phyloP scores from a whole-genome alignment of 1,140 invertebrate genomes.

The Phenacoccus solenopsis region DNA sequence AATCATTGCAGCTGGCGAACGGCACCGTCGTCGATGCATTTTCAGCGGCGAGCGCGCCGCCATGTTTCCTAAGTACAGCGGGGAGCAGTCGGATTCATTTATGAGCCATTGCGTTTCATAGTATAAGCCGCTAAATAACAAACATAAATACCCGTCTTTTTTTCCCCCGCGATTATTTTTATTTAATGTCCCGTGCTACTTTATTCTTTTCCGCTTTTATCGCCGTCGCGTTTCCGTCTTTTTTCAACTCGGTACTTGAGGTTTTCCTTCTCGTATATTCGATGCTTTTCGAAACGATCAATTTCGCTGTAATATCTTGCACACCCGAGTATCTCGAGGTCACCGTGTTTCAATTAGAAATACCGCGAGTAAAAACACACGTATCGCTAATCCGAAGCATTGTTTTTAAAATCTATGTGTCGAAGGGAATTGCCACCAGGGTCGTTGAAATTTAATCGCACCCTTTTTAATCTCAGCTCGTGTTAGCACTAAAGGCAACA shows the following conservation, averaged over 20 bases:
- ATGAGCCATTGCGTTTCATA: conserved; percentile 10
- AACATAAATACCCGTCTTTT: conserved; percentile 5
- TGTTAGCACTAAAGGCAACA: no score
- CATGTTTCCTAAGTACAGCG: background rate
- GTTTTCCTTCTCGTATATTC: background rate
- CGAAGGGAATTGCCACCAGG: no score
- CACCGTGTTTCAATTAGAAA: no score
- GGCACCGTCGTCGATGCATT: background rate
- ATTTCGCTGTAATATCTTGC: no score
- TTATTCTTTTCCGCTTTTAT: conserved; percentile 14
- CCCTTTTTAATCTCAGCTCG: no score
- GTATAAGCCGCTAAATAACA: conserved; percentile 10
- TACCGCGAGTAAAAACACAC: no score
- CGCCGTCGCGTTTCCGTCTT: background rate
- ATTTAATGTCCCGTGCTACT: conserved; percentile 16
- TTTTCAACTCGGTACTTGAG: background rate
- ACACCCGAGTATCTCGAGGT: no score
- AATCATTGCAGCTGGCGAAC: conserved; percentile 11
- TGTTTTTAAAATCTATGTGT: no score
- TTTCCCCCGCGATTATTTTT: conserved; percentile 3
- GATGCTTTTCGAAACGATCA: no score
- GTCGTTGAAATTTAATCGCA: no score
- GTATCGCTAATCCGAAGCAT: no score
- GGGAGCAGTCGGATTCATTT: background rate
- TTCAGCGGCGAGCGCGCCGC: background rate